These are phyloP conservation scores for Rambutsinella grinnellia DNA, from an alignment of 2,888 invertebrate species.

Conservation along the genomic window DNA sequence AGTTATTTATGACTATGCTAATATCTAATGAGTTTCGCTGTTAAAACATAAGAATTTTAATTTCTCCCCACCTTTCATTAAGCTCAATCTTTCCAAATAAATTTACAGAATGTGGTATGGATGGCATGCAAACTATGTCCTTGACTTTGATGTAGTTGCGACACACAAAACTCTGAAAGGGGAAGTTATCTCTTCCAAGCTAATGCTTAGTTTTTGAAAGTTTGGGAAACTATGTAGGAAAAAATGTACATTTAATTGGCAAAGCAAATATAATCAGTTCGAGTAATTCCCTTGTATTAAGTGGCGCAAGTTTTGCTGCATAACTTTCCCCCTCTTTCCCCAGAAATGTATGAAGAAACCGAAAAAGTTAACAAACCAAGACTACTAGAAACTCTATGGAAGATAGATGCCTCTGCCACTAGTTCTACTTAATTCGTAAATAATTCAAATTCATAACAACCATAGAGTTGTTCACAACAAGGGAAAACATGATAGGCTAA, in stretches of 20 bases:
- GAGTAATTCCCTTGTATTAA: background rate
- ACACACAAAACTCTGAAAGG: no score
- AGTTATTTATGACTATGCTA: no score
- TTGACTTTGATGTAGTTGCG: background rate
- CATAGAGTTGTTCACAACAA: background rate
- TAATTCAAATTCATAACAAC: slow-evolving; percentile 39
- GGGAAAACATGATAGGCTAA: slow-evolving; percentile 2
- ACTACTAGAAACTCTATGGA: background rate
- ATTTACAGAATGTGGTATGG: background rate
- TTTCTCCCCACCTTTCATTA: background rate
- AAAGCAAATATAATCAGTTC: slow-evolving; percentile 35
- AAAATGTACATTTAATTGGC: slow-evolving; percentile 15
- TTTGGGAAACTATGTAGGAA: background rate
- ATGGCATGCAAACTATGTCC: background rate
- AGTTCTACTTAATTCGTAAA: slow-evolving; percentile 27
- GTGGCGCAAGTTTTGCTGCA: background rate
- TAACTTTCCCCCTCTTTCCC: background rate
- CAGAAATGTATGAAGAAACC: slow-evolving; percentile 5
- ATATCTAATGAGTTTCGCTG: no score
- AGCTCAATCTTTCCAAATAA: background rate
- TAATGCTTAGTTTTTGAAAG: no score
- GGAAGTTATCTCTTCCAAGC: no score
- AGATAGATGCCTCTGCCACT: background rate
- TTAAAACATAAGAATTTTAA: no score
- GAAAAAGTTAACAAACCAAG: slow-evolving; percentile 30